Conservation (phyloP, 2,888 invertebrate genomes). For the Isoperla grammatica region DNA sequence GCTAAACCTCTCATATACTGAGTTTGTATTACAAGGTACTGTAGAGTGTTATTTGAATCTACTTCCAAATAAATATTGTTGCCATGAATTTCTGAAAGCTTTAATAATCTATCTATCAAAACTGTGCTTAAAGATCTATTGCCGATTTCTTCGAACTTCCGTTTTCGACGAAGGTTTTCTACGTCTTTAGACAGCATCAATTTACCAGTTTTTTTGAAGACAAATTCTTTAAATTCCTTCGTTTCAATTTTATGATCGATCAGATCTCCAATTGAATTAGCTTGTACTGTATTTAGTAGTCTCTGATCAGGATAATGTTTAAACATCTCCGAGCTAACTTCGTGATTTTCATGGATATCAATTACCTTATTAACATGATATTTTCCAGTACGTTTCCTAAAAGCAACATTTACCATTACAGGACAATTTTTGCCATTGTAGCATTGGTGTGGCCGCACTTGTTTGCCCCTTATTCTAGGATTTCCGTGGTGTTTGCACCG, state of each 20-base stretch:
- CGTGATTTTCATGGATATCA: not conserved
- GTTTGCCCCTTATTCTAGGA: too few relatives aligned
- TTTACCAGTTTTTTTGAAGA: conserved; percentile 9
- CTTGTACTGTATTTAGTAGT: conserved; percentile 1
- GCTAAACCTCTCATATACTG: conserved; percentile 8
- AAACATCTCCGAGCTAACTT: not conserved
- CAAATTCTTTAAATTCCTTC: conserved; percentile 1
- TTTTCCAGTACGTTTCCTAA: not conserved
- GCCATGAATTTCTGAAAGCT: too few relatives aligned
- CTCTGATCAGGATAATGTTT: conserved; percentile 5
- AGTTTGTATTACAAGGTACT: conserved; percentile 10
- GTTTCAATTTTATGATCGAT: not conserved
- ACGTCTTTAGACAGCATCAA: not conserved
- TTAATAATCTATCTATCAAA: too few relatives aligned
- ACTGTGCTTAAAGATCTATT: too few relatives aligned
- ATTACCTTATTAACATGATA: not conserved
- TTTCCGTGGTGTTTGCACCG: too few relatives aligned
- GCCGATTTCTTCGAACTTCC: not conserved
- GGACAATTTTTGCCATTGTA: too few relatives aligned
- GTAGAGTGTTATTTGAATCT: not conserved
- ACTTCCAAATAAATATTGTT: conserved; percentile 1
- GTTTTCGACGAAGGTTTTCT: conserved; percentile 2
- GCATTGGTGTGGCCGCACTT: too few relatives aligned
- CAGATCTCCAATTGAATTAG: not conserved
- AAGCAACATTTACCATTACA: too few relatives aligned